These are phyloP conservation scores for Chelmon rostratus DNA, from an alignment of 2,797 vertebrate genomes.

Conservation along the genomic window DNA sequence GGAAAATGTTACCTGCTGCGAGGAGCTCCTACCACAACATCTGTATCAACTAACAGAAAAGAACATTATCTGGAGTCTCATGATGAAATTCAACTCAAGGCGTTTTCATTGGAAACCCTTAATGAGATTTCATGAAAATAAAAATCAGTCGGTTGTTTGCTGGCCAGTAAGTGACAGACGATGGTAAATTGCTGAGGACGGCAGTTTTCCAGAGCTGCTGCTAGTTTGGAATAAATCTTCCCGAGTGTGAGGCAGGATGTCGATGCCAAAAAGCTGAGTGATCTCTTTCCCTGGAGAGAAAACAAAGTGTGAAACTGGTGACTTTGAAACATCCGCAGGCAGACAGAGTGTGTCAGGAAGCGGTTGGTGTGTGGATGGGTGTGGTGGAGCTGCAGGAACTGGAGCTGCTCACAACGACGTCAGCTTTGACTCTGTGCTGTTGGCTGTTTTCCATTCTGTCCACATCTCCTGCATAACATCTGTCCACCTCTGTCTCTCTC, in stretches of 20 bases:
- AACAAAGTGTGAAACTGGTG: background rate
- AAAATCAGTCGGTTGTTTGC: background rate
- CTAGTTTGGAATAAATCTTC: constrained; percentile 8
- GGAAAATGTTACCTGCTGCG: background rate
- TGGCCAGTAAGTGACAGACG: background rate
- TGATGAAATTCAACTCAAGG: background rate
- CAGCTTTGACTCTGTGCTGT: constrained; percentile 38
- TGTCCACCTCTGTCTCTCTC: constrained; percentile 32
- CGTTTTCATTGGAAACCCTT: background rate
- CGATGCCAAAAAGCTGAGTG: background rate
- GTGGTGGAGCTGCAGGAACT: constrained; percentile 15
- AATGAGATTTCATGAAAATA: background rate
- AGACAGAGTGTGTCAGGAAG: background rate
- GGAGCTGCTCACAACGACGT: constrained; percentile 33
- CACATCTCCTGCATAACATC: constrained; percentile 36
- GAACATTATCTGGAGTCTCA: background rate
- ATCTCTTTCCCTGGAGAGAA: background rate
- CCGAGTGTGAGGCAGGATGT: background rate
- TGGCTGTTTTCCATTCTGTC: constrained; percentile 49
- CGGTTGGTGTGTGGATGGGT: background rate
- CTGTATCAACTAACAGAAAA: background rate
- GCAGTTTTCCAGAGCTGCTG: background rate
- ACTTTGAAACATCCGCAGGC: background rate
- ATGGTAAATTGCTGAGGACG: constrained; percentile 1
- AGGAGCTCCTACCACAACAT: background rate